Conservation (phyloP, 2,113 vertebrate genomes). For the Oriolus oriolus region DNA sequence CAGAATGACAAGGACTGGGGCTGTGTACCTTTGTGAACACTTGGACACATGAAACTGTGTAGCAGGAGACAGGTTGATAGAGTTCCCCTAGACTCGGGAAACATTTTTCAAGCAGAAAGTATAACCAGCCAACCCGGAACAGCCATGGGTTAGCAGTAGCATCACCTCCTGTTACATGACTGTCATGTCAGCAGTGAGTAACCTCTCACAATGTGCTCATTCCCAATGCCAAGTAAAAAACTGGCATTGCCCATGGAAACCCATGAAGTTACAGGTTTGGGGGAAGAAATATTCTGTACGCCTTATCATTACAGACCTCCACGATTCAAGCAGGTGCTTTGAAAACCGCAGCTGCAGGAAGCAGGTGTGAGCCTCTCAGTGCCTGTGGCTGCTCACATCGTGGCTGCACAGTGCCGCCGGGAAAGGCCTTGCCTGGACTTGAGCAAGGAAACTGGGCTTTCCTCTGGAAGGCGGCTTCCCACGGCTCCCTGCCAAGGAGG, state of each 20-base stretch:
- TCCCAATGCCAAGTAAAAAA: neutral
- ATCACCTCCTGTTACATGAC: neutral
- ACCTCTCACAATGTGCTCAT: neutral
- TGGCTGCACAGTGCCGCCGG: accelerated
- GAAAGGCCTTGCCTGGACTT: neutral
- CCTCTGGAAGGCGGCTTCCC: neutral
- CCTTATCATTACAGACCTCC: neutral
- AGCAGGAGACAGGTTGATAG: neutral
- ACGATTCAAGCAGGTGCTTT: neutral
- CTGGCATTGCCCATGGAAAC: neutral
- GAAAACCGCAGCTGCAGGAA: neutral
- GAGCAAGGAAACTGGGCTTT: neutral
- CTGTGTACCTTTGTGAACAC: neutral
- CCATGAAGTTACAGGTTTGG: neutral
- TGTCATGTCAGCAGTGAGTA: accelerated
- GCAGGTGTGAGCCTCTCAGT: neutral
- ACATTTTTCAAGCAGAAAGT: neutral
- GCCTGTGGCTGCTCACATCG: neutral
- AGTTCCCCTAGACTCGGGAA: neutral
- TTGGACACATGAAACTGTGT: neutral
- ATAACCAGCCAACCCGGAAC: neutral
- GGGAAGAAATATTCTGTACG: neutral
- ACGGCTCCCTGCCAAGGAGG: neutral
- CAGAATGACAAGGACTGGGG: neutral
- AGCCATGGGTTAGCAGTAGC: neutral